phyloP scores from a whole-genome alignment of 2,888 invertebrate genomes.

The Diplolepis rosae region DNA sequence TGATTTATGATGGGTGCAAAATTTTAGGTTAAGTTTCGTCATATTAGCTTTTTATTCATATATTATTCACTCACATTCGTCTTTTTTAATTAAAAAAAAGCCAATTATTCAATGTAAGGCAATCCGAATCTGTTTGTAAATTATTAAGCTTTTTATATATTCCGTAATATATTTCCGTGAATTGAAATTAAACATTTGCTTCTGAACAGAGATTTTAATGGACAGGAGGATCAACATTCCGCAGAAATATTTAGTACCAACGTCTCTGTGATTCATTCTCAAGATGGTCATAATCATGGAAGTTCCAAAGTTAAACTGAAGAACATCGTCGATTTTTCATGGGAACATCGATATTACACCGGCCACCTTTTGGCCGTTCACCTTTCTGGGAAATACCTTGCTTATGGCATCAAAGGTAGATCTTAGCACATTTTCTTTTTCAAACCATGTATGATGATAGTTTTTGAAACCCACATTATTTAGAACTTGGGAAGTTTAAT shows the following conservation, averaged over 20 bases:
- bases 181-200: neutral
- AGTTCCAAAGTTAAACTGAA: slow-evolving; percentile 93
- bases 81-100: neutral
- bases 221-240: slow-evolving; percentile 78
- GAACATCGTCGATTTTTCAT: slow-evolving; percentile 93
- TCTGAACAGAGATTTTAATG: slow-evolving; percentile 76
- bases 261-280: slow-evolving; percentile 82
- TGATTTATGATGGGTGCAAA: neutral
- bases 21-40: slow-evolving; percentile 6
- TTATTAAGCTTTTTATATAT: too few relatives aligned
- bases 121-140: neutral
- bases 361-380: slow-evolving; percentile 94
- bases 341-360: slow-evolving; percentile 91
- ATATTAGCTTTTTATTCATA: neutral
- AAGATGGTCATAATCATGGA: slow-evolving; percentile 85
- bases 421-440: neutral
- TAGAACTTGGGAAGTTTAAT: too few relatives aligned
- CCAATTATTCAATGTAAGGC: neutral
- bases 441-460: too few relatives aligned
- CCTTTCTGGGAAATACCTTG: slow-evolving; percentile 88
- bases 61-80: neutral
- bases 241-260: slow-evolving; percentile 78
- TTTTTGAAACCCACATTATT: too few relatives aligned
- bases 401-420: slow-evolving; percentile 92
- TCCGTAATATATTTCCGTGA: too few relatives aligned